Conservation (phyloP, 2,113 vertebrate species). For the Galeopterus variegatus region DNA sequence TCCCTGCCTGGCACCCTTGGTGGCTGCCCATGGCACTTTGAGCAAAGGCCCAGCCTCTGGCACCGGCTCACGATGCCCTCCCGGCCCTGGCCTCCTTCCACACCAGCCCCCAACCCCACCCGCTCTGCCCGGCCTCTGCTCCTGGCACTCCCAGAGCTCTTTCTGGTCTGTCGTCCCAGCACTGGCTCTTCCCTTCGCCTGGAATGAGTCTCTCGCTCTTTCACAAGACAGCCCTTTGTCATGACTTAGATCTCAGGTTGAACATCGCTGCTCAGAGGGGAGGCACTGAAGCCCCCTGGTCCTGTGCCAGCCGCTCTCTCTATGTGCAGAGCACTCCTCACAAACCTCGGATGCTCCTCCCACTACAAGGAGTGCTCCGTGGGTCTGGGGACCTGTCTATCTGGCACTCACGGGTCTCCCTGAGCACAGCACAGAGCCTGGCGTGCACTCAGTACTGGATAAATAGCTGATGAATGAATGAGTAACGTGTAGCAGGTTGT, state of each 20-base stretch:
- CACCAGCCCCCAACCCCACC: background rate
- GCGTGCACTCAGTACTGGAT: background rate
- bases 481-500: accelerated
- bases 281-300: background rate
- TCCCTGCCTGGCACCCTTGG: background rate
- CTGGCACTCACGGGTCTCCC: accelerated
- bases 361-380: background rate
- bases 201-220: no score
- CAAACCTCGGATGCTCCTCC: background rate
- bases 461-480: background rate
- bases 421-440: background rate
- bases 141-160: background rate
- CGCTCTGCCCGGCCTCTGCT: accelerated
- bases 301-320: no score
- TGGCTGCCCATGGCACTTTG: background rate
- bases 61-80: background rate
- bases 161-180: no score
- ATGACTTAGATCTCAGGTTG: background rate
- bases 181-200: background rate
- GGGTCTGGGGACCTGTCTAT: background rate
- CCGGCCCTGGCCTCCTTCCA: background rate
- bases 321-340: accelerated
- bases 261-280: accelerated
- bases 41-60: background rate
- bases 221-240: background rate